Evolutionary conservation across 2,113 vertebrate species (phyloP), one percentile per base, ranked within the genome.

Genomic region (Cacatua alba): DNA sequence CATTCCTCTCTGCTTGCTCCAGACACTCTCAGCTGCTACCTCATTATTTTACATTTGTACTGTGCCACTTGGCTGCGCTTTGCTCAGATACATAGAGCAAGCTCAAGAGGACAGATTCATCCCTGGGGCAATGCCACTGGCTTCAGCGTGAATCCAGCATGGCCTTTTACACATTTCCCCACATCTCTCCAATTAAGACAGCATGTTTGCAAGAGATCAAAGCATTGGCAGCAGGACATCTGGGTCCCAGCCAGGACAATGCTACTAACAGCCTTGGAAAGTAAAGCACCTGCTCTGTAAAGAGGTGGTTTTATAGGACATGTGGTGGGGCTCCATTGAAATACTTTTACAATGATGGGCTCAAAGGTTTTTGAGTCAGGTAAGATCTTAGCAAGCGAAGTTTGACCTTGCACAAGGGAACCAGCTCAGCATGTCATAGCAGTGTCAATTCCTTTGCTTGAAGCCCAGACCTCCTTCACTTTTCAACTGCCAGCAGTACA

Each of bases 41-140:
- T 98, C 97, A 95, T 97, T 98, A 98, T 96, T 97, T 97, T 93
- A 81, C 93, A 96, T 97, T 95, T 95, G 75, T 25, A 76, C 69
- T 53, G 82, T 95, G 88, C 94, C 69, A 11, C 87, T 70, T 62
- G 93, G 88, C 95, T 92, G 37, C 63, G 93, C 65, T 51, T 41
- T 11, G 43, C 83, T 84, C 52, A 7, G 90, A 43, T 46, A 9
- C 63, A 43, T 10, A 5, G 46, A 82, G 87, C 63, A 14, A 35
- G 19, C 77, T 62, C 60, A 1, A 48, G 80, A 19, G 92, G 44
- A 55, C n/a, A 52, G 17, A 72, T n/a, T 43, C 80, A 57, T 6
- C 81, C 79, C 87, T 13, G 60, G 70, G 81, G 33, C 51, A n/a
- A 79, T 37, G 64, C 65, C 87, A 11, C 24, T 3, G 48, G 78